These are phyloP conservation scores for Ctenopoma kingsleyae DNA, from an alignment of 2,797 vertebrate genomes.

Conservation along the genomic window DNA sequence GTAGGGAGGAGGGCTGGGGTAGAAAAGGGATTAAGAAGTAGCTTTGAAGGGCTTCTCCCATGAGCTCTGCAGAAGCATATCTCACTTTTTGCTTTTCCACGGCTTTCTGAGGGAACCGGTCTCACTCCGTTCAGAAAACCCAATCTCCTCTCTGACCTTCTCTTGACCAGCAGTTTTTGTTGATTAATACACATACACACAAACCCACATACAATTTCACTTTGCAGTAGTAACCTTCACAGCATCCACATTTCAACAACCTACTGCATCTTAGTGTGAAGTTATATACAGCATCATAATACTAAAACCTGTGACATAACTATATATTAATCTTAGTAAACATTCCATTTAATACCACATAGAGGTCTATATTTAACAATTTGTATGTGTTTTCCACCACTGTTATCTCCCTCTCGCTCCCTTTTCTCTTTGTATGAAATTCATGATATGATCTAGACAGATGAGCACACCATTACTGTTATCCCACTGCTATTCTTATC, in stretches of 20 bases:
- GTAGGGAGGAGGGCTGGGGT: slow-evolving; percentile 56
- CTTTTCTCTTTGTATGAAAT: slow-evolving; percentile 40
- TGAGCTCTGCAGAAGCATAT: slow-evolving; percentile 67
- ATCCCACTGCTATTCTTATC: slow-evolving; percentile 48
- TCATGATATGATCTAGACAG: slow-evolving; percentile 49
- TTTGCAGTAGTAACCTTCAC: slow-evolving; percentile 40
- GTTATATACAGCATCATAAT: neutral
- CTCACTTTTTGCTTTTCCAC: slow-evolving; percentile 60
- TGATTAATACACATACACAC: slow-evolving; percentile 63
- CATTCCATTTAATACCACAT: neutral
- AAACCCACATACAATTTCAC: slow-evolving; percentile 44
- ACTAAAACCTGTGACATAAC: neutral
- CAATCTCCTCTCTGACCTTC: slow-evolving; percentile 81
- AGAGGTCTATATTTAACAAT: neutral
- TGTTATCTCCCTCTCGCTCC: neutral
- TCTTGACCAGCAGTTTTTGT: slow-evolving; percentile 61
- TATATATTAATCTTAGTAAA: neutral
- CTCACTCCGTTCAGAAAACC: slow-evolving; percentile 70
- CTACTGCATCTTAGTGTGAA: slow-evolving; percentile 1
- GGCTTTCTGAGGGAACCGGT: slow-evolving; percentile 68
- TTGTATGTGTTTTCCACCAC: neutral
- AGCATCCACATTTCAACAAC: slow-evolving; percentile 31
- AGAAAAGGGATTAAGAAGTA: slow-evolving; percentile 72
- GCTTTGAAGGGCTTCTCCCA: slow-evolving; percentile 79
- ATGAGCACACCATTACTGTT: slow-evolving; percentile 65